Conservation (phyloP, 1,140 invertebrate species). For the Semibalanus balanoides region DNA sequence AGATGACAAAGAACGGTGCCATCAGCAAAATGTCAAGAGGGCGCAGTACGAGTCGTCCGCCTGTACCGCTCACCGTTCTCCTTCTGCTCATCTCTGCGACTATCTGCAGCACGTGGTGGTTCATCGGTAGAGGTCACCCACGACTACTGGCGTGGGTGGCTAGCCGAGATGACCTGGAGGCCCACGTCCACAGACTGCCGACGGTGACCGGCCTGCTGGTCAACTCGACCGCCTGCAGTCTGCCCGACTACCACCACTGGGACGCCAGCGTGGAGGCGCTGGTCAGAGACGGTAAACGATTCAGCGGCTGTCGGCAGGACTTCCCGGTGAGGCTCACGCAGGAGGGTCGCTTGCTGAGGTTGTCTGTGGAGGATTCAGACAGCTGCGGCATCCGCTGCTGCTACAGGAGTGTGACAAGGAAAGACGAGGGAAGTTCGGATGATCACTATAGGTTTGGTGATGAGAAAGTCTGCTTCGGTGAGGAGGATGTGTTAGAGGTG, state of each 20-base stretch:
- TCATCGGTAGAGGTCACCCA: background rate
- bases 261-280: background rate
- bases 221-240: background rate
- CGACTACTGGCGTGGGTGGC: background rate
- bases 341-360: background rate
- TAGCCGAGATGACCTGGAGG: background rate
- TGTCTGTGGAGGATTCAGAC: background rate
- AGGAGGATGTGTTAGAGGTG: background rate
- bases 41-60: too few relatives aligned
- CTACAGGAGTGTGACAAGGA: background rate
- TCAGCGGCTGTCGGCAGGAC: background rate
- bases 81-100: background rate
- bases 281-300: background rate
- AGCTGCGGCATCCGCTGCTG: background rate
- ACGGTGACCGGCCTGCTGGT: background rate
- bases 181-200: background rate
- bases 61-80: background rate
- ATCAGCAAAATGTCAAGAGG: background rate
- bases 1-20: background rate
- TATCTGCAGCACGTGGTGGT: background rate
- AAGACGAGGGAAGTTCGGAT: background rate
- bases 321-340: background rate
- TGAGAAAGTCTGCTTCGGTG: background rate
- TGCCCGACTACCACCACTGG: background rate
- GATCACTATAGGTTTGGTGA: background rate